Evolutionary conservation across 2,113 vertebrate genomes (phyloP).

Genomic region (Equus quagga): DNA sequence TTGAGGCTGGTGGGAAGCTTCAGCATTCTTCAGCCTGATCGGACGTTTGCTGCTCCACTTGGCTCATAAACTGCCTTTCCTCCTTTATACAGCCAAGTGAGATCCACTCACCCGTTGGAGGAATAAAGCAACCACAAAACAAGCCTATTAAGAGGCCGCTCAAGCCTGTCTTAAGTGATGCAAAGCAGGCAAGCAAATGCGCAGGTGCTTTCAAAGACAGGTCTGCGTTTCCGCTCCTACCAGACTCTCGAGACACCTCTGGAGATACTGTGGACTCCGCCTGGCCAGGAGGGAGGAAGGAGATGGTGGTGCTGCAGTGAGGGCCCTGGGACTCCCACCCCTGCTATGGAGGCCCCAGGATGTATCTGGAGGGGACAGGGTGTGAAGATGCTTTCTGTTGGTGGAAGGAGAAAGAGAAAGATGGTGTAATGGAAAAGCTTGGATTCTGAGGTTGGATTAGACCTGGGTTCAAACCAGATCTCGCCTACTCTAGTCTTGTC

Average conservation of each 20-base stretch:
- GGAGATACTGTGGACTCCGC: neutral
- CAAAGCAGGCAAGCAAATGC: conserved; percentile 6
- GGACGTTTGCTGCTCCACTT: neutral
- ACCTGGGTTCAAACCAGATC: neutral
- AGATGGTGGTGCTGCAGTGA: neutral
- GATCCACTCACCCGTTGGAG: neutral
- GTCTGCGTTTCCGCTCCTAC: neutral
- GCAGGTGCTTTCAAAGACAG: neutral
- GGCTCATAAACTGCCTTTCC: neutral
- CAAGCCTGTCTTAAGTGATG: conserved; percentile 34
- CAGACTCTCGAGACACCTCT: neutral
- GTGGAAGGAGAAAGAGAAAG: neutral
- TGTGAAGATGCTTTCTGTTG: neutral
- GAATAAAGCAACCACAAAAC: conserved; percentile 72
- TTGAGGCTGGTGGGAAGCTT: neutral
- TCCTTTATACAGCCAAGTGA: conserved; percentile 56
- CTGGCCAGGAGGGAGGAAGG: neutral
- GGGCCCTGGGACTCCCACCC: neutral
- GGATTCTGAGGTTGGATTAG: neutral
- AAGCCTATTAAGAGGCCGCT: conserved; percentile 56
- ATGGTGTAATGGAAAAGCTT: neutral
- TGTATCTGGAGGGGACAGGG: neutral
- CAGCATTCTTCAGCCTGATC: neutral
- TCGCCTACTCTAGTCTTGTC: neutral
- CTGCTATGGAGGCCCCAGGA: neutral